These are phyloP conservation scores for Ctenicera cuprea DNA, from an alignment of 2,888 invertebrate species.

Conservation along the genomic window DNA sequence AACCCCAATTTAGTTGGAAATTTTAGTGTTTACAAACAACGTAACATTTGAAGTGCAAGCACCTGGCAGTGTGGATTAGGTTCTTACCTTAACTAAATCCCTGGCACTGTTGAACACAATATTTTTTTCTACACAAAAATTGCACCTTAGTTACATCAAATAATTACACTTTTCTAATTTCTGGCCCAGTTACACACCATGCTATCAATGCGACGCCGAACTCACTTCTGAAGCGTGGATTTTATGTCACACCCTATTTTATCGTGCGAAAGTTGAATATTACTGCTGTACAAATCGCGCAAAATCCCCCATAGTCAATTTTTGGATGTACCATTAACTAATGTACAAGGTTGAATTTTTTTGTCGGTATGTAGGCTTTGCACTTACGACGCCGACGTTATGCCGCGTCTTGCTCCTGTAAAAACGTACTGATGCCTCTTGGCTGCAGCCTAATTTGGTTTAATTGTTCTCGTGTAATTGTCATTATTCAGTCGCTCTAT, in stretches of 20 bases:
- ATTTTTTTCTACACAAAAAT: no score
- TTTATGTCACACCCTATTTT: slow-evolving; percentile 33
- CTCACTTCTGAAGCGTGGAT: slow-evolving; percentile 1
- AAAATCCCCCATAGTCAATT: neutral
- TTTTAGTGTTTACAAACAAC: no score
- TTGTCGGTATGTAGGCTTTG: neutral
- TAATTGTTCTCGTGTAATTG: slow-evolving; percentile 18
- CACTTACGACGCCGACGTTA: no score
- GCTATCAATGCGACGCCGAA: slow-evolving; percentile 28
- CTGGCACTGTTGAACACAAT: no score
- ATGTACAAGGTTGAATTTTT: neutral
- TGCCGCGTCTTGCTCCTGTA: neutral
- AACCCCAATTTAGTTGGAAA: no score
- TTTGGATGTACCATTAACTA: neutral
- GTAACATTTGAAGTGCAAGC: no score
- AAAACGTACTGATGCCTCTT: neutral
- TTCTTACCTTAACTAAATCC: no score
- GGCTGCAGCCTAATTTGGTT: neutral
- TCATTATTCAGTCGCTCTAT: slow-evolving; percentile 4
- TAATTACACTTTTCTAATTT: neutral
- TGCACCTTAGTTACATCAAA: no score
- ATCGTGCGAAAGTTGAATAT: slow-evolving; percentile 15
- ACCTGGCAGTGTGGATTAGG: no score
- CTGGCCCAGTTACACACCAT: slow-evolving; percentile 7
- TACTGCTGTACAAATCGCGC: slow-evolving; percentile 10